phyloP scores from a whole-genome alignment of 2,113 vertebrate species.

The Sus scrofa region DNA sequence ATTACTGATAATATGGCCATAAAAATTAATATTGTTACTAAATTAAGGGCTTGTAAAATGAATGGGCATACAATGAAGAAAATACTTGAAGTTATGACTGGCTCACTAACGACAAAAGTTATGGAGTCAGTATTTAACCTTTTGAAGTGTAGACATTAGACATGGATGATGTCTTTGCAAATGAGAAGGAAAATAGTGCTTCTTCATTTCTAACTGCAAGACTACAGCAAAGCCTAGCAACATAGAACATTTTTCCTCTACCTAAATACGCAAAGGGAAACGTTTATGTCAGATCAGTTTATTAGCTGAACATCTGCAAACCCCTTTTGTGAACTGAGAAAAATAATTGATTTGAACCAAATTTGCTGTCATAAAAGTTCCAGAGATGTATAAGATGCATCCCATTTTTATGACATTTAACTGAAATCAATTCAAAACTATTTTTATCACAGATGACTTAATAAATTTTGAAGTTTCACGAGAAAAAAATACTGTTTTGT shows the following conservation, averaged over 20 bases:
- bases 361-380: constrained; percentile 5
- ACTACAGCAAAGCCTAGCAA: background rate
- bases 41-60: background rate
- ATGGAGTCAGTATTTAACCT: background rate
- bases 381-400: background rate
- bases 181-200: background rate
- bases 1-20: background rate
- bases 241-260: background rate
- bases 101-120: background rate
- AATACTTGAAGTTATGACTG: background rate
- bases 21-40: background rate
- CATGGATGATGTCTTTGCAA: background rate
- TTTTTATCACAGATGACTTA: constrained; percentile 7
- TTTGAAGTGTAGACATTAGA: background rate
- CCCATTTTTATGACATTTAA: constrained; percentile 23
- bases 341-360: constrained; percentile 26
- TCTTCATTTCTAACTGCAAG: background rate
- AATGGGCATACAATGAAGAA: background rate
- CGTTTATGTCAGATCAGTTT: background rate
- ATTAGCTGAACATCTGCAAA: background rate
- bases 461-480: background rate
- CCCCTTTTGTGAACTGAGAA: background rate
- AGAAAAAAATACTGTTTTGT: background rate
- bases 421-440: constrained; percentile 43
- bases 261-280: background rate